These are phyloP conservation scores for Pasiphila rectangulata DNA, from an alignment of 2,888 invertebrate species.

Conservation along the genomic window DNA sequence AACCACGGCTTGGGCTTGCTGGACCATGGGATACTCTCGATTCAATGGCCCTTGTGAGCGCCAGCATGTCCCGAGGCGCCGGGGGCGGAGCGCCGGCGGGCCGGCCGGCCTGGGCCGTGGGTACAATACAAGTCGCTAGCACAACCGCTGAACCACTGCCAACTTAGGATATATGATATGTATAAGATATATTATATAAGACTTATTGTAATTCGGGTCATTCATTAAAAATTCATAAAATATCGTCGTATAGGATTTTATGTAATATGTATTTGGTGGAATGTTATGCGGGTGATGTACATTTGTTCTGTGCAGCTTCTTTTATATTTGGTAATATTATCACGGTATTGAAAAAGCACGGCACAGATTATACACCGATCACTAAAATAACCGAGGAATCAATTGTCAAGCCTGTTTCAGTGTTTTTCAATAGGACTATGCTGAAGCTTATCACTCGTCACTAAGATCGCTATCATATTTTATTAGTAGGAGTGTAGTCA, in stretches of 20 bases:
- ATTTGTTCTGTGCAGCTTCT: not conserved
- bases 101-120: slow-evolving; percentile 18
- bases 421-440: slow-evolving; percentile 41
- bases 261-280: slow-evolving; percentile 12
- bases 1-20: slow-evolving; percentile 39
- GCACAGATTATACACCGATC: not conserved
- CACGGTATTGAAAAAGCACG: not conserved
- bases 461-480: slow-evolving; percentile 9
- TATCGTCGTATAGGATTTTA: slow-evolving; percentile 7
- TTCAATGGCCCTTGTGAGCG: not conserved
- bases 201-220: slow-evolving; percentile 36
- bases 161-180: slow-evolving; percentile 50
- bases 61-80: not conserved
- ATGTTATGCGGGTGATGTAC: slow-evolving; percentile 9
- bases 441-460: slow-evolving; percentile 9
- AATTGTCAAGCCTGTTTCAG: slow-evolving; percentile 65
- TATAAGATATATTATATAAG: slow-evolving; percentile 48
- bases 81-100: not conserved
- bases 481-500: slow-evolving; percentile 15
- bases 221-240: slow-evolving; percentile 22
- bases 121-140: slow-evolving; percentile 58
- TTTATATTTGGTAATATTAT: not conserved
- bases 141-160: slow-evolving; percentile 75
- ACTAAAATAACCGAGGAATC: slow-evolving; percentile 25
- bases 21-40: slow-evolving; percentile 29